Conservation (phyloP, 2,113 vertebrate species). For the Prunella fulvescens region DNA sequence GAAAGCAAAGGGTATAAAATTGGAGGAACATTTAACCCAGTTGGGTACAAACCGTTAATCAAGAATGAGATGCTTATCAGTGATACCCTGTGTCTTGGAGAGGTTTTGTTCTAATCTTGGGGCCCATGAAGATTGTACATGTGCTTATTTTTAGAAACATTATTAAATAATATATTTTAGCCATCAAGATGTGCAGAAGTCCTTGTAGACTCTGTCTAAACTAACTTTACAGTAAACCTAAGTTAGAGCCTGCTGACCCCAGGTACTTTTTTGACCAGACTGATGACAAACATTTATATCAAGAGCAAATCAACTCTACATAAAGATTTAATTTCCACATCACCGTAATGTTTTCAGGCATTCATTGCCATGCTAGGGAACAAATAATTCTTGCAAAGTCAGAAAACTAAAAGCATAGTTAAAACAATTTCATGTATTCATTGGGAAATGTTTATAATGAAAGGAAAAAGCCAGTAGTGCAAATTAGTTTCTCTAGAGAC, state of each 20-base stretch:
- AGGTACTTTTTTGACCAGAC: background rate
- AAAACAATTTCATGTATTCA: background rate
- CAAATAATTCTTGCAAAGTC: background rate
- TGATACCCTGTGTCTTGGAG: background rate
- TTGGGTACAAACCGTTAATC: background rate
- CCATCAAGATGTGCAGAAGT: background rate
- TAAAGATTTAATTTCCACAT: background rate
- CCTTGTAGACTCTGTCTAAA: background rate
- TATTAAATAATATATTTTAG: background rate
- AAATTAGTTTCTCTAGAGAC: background rate
- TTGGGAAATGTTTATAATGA: background rate
- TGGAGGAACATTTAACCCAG: background rate
- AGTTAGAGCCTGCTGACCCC: background rate
- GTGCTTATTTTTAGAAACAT: background rate
- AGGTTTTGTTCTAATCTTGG: background rate
- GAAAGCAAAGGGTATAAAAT: background rate
- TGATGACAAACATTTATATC: background rate
- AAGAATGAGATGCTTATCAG: fast-evolving
- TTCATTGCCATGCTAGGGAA: background rate
- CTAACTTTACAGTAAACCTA: background rate
- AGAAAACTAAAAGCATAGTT: background rate
- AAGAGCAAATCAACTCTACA: background rate
- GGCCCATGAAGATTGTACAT: background rate
- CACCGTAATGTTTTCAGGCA: background rate
- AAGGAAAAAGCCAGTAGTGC: background rate